Conservation (phyloP, 2,888 invertebrate genomes). For the Tenodera sinensis region DNA sequence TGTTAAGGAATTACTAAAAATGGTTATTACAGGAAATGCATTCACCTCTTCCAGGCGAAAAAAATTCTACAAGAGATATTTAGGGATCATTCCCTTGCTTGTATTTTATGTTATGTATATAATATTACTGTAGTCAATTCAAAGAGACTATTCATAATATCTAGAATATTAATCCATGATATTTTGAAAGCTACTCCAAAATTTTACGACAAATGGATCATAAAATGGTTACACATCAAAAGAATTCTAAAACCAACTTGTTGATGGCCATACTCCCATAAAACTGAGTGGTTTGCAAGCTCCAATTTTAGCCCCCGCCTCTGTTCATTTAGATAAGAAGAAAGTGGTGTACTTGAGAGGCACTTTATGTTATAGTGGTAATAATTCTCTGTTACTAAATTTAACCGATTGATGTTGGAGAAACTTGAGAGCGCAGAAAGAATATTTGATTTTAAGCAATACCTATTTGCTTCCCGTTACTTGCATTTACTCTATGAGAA, state of each 20-base stretch:
- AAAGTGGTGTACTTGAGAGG: not conserved
- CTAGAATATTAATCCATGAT: not conserved
- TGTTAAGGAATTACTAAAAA: too few relatives aligned
- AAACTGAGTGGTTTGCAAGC: not conserved
- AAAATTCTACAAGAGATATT: too few relatives aligned
- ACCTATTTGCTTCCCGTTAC: too few relatives aligned
- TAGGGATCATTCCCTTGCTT: too few relatives aligned
- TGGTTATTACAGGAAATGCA: too few relatives aligned
- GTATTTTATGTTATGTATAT: too few relatives aligned
- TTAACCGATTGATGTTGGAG: not conserved
- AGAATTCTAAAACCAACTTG: not conserved
- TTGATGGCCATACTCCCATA: not conserved
- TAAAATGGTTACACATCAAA: not conserved
- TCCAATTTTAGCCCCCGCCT: not conserved
- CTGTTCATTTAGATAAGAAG: not conserved
- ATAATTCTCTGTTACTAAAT: not conserved
- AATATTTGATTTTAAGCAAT: too few relatives aligned
- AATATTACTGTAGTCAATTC: too few relatives aligned
- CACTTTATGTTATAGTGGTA: not conserved
- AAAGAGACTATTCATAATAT: too few relatives aligned
- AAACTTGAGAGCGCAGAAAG: not conserved
- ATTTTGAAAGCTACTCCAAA: not conserved
- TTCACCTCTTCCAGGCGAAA: too few relatives aligned
- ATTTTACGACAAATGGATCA: not conserved
- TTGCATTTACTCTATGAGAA: too few relatives aligned